Base-by-base conservation (phyloP, 1,140 invertebrate genomes). In the Thaumatotibia leucotreta region DNA sequence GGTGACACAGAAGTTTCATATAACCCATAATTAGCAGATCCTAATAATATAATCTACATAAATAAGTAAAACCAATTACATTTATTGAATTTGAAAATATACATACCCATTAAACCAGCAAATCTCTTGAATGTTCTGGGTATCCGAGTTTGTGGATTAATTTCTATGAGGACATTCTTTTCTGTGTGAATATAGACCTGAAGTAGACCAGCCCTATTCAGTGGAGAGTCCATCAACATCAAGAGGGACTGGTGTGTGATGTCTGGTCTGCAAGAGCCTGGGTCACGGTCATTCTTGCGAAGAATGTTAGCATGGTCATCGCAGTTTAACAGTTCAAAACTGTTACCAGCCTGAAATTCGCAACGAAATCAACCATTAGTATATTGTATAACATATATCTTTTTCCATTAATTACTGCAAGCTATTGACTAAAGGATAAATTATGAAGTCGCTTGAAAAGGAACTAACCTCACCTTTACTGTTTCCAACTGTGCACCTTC, bases 101-200 rank as follows among this genome's bases (percentile, higher is more conserved):
- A 80, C 89, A 91, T 93, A 98, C 97, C 97, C 95, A 99, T 99
- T 14, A 99, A 91, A 45, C 98, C 98, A 82, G 98, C 97, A 94
- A 99, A 99, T 83, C 99, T 93, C 84, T 99, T 99, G 83, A 98
- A 99, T 10, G 99, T 99, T 77, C 99, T 94, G 0, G 99, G 99
- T 84, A 99, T 99, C 82, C 99, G 95, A 6, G 98, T 99, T 90
- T 99, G 98, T 50, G 99, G 98, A 92, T 99, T 98, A 22, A 99
- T 95, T 95, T 99, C 98, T 79, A 99, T 99, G 0, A 99, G 91
- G 49, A 99, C 98, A 94, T 99, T 99, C 83, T 97, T 97, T 77
- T 96, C 96, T 35, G 99, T 99, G 73, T 97, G 97, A 68, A 99
- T 94, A 83, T 98, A 99, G 0, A 99, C 97, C 93, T 97, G 96